phyloP scores from a whole-genome alignment of 2,888 invertebrate genomes.

The Cheilosia impressa region DNA sequence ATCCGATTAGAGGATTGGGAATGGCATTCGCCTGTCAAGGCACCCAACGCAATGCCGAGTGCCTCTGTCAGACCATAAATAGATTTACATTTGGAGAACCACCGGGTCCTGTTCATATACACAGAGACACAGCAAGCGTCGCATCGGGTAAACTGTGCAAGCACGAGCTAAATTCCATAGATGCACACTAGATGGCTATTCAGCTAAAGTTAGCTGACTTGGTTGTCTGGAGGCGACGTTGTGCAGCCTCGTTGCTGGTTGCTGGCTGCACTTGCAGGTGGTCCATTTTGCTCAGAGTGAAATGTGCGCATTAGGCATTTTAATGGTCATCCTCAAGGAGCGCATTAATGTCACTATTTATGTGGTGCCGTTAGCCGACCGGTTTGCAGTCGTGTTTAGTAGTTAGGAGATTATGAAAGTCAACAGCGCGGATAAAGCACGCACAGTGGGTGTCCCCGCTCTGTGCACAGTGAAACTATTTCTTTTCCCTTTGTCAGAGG shows the following conservation, averaged over 20 bases:
- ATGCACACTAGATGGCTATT: conserved; percentile 50
- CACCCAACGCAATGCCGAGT: conserved; percentile 52
- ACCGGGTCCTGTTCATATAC: conserved; percentile 21
- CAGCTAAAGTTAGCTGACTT: conserved; percentile 5
- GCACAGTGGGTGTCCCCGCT: conserved; percentile 31
- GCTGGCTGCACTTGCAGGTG: conserved; percentile 62
- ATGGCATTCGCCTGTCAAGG: conserved; percentile 67
- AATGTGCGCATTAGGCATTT: conserved; percentile 60
- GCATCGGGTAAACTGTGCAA: conserved; percentile 1
- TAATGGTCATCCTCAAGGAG: conserved; percentile 70
- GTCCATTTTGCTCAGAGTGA: conserved; percentile 68
- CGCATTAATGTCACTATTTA: conserved; percentile 66
- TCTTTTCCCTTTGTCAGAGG: conserved; percentile 1
- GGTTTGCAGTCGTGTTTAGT: conserved; percentile 22
- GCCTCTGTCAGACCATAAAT: conserved; percentile 66
- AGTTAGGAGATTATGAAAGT: conserved; percentile 3
- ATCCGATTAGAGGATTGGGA: conserved; percentile 63
- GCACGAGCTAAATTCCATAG: conserved; percentile 53
- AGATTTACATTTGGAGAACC: conserved; percentile 64
- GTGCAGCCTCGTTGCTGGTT: not conserved
- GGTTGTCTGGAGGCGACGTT: conserved; percentile 6
- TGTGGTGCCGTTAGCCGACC: conserved; percentile 39
- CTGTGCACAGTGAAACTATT: not conserved
- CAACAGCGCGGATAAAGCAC: conserved; percentile 31
- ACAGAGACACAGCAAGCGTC: not conserved